Conservation (phyloP, 2,113 vertebrate species). For the Podarcis cretensis region DNA sequence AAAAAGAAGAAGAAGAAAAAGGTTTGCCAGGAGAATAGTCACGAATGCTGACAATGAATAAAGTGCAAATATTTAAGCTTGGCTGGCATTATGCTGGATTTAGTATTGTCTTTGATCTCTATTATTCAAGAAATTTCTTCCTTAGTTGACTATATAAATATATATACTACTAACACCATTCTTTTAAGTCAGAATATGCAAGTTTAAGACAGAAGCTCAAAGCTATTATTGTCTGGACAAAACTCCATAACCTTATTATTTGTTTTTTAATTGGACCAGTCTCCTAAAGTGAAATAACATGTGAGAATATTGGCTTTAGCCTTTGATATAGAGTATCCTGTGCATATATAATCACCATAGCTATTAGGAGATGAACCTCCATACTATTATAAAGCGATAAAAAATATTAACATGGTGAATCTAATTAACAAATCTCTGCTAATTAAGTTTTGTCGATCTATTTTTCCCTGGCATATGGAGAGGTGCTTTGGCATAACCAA, state of each 20-base stretch:
- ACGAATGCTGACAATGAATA: neutral
- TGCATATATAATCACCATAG: neutral
- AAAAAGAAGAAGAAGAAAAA: neutral
- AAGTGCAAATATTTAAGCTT: neutral
- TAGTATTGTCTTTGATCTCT: neutral
- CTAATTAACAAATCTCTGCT: slow-evolving; percentile 48
- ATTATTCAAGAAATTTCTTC: rapidly evolving
- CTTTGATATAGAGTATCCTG: slow-evolving; percentile 1
- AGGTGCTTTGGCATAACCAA: slow-evolving; percentile 42
- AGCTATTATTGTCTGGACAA: neutral
- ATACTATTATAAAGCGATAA: slow-evolving; percentile 11
- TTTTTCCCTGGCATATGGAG: slow-evolving; percentile 42
- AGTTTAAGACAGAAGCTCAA: neutral
- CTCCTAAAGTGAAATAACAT: slow-evolving; percentile 3
- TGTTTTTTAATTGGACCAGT: rapidly evolving
- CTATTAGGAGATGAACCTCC: slow-evolving; percentile 22
- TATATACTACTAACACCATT: neutral
- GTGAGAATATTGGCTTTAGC: neutral
- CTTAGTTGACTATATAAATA: neutral
- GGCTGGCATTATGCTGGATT: neutral
- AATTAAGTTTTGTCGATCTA: slow-evolving; percentile 53
- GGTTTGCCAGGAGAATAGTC: neutral
- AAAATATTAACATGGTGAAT: slow-evolving; percentile 23
- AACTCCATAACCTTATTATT: neutral
- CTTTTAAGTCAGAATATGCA: neutral